Conservation (phyloP, 2,888 invertebrate genomes). For the Homarus gammarus region DNA sequence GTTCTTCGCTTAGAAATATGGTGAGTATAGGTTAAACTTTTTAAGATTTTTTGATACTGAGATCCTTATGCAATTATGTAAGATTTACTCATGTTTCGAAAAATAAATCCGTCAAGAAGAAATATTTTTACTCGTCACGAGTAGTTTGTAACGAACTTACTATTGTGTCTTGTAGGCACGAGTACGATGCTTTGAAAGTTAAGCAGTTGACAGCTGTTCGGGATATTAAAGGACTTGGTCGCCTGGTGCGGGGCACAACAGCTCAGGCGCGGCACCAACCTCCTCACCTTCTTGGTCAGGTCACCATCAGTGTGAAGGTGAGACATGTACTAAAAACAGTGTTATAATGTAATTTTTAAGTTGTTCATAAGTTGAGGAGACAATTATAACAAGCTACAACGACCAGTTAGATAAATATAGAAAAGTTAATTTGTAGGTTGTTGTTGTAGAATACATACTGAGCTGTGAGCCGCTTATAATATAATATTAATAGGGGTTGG, state of each 20-base stretch:
- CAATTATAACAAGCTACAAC: too few relatives aligned
- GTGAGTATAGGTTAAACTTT: slow-evolving; percentile 22
- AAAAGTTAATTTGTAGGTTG: too few relatives aligned
- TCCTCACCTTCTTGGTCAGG: slow-evolving; percentile 48
- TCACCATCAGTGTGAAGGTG: slow-evolving; percentile 57
- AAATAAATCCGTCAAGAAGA: too few relatives aligned
- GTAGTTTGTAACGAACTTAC: not conserved
- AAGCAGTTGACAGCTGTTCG: slow-evolving; percentile 57
- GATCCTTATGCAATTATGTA: not conserved
- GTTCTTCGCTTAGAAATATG: slow-evolving; percentile 34
- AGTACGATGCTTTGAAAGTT: slow-evolving; percentile 55
- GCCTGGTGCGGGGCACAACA: slow-evolving; percentile 51
- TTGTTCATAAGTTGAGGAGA: not conserved
- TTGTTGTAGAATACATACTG: too few relatives aligned
- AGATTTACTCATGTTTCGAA: not conserved
- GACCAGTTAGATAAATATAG: too few relatives aligned
- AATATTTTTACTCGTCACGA: too few relatives aligned
- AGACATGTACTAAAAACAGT: too few relatives aligned
- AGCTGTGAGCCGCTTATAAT: too few relatives aligned
- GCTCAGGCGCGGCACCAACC: slow-evolving; percentile 52
- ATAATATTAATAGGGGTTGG: too few relatives aligned
- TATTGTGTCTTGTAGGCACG: slow-evolving; percentile 59
- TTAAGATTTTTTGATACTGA: not conserved
- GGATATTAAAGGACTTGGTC: slow-evolving; percentile 51
- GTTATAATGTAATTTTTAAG: too few relatives aligned